Conservation (phyloP, 2,888 invertebrate species). For the Volucella zonaria region DNA sequence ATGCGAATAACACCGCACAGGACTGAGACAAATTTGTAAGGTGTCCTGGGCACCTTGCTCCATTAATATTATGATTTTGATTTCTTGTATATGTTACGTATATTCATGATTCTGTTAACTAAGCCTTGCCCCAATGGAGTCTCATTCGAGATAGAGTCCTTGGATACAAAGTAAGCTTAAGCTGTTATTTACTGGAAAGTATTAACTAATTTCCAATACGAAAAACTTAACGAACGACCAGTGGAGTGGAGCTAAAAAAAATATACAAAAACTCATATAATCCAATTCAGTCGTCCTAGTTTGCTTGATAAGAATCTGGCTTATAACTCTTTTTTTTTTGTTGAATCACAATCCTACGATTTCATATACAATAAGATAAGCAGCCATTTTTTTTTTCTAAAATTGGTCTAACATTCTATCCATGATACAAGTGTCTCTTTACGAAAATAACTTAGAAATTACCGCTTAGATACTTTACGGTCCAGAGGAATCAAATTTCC, state of each 20-base stretch:
- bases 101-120: conserved; percentile 38
- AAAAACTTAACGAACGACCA: background rate
- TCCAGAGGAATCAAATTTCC: too few relatives aligned
- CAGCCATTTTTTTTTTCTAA: too few relatives aligned
- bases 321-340: too few relatives aligned
- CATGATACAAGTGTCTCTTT: too few relatives aligned
- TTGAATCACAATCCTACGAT: too few relatives aligned
- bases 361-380: too few relatives aligned
- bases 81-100: conserved; percentile 10
- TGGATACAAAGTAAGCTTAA: conserved; percentile 46
- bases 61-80: background rate
- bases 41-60: background rate
- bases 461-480: too few relatives aligned
- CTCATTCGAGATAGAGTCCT: conserved; percentile 23
- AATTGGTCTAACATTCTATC: too few relatives aligned
- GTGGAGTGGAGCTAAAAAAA: conserved; percentile 49
- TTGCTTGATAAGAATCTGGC: too few relatives aligned
- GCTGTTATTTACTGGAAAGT: conserved; percentile 33
- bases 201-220: background rate
- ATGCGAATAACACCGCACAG: conserved; percentile 79
- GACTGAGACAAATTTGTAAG: conserved; percentile 83
- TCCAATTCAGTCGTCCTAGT: conserved; percentile 19
- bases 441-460: too few relatives aligned
- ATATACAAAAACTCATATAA: background rate
- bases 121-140: conserved; percentile 45